Percentiles rank a stretch among this genome's conserved stretches.
Conservation (phyloP, 2,113 vertebrate species). For the Thoracochromis brauschi region DNA sequence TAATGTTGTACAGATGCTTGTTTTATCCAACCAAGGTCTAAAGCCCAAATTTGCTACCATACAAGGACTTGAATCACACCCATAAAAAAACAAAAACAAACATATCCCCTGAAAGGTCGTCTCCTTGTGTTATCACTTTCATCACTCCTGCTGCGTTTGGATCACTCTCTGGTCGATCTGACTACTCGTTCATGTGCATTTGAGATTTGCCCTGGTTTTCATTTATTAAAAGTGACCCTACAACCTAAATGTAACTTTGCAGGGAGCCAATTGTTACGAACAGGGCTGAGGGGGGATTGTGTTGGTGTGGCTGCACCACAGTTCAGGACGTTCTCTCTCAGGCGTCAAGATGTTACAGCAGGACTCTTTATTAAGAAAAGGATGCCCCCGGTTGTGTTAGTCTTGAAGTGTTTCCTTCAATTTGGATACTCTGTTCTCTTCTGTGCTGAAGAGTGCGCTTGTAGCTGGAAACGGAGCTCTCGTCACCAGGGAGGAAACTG, state of each 20-base stretch:
- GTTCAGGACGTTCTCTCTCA: neutral
- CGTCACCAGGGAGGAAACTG: neutral
- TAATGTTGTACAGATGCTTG: neutral
- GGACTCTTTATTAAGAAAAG: neutral
- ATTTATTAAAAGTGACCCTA: neutral
- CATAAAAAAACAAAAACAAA: neutral
- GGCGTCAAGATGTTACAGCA: neutral
- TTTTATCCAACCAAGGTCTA: neutral
- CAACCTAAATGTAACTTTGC: neutral
- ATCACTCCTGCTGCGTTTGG: neutral
- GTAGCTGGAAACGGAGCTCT: neutral
- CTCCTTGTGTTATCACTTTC: neutral
- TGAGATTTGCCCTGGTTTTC: neutral
- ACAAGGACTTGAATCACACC: neutral
- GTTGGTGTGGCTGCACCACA: neutral
- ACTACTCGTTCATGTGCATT: neutral
- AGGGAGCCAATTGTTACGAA: neutral
- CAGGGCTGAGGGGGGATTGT: neutral
- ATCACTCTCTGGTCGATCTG: neutral
- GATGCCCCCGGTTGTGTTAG: neutral
- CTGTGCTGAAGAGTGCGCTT: neutral
- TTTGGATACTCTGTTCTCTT: neutral
- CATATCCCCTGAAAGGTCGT: neutral
- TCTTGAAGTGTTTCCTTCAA: neutral
- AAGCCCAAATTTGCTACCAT: neutral